Evolutionary conservation across 2,797 vertebrate species (phyloP), one percentile per base, ranked within the genome.

Genomic region (Danio jaintianensis): DNA sequence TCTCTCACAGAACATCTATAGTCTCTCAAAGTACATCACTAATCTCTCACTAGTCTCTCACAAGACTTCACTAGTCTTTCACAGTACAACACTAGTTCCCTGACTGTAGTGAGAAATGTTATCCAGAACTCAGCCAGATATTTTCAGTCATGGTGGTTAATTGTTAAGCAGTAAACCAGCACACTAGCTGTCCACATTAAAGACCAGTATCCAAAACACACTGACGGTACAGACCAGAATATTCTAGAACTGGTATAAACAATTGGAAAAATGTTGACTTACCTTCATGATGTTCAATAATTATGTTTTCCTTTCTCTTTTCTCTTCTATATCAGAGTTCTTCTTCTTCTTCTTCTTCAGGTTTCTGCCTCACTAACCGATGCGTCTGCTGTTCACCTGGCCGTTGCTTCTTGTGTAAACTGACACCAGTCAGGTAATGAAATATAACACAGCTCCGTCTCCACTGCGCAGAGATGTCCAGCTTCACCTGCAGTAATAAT

Each of bases 251-350:
- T 42, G 38, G 12, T 4, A 47, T 1, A 0, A 1, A 12, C 61
- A 5, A 15, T 16, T 47, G 15, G 16, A 10, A 5, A 64, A 64
- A 58, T 47, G 40, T 20, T 53, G 1, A 72, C 73, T 81, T 53
- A 83, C 85, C 83, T 77, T 62, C 85, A 84, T 84, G 78, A 71
- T 84, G 64, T 68, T 66, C 40, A 68, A 45, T 58, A 12, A n/a
- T 4, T 16, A 20, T 66, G 58, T 40, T 12, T 63, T 50, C 66
- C 47, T 75, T 48, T 78, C 18, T 20, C 13, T 74, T 7, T 50
- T 13, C 11, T 43, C 36, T 69, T 66, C 9, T 75, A 61, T 42
- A 48, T 67, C 1, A 13, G n/a, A 53, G 36, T 11, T 64, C n/a
- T n/a, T n/a, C n/a, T n/a, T n/a, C n/a, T n/a, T n/a, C n/a, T n/a